Base-by-base conservation (phyloP, 2,797 vertebrate species). In the Brachyrhaphis roseni region DNA sequence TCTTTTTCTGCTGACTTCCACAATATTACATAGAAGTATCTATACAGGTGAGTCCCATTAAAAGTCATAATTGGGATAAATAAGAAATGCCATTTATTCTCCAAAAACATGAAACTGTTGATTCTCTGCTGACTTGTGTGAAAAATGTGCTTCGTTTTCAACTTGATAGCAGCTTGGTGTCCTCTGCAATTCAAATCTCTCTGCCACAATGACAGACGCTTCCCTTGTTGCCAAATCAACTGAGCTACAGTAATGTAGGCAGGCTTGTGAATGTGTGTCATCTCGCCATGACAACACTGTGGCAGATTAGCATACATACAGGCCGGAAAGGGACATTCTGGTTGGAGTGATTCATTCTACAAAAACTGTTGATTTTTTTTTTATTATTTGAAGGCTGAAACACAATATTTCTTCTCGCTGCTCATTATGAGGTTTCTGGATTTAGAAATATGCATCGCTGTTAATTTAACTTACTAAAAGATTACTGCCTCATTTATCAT, bases 131-230 rank as follows among this genome's bases (percentile, higher is more conserved):
- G 47, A 34, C 45, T 12, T 23, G 36, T 71, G 26, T 45, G 26
- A 8, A 53, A 74, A 39, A 55, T 8, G 15, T 53, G 49, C 49
- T 39, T 39, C 2, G 12, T 28, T 74, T 74, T 26, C 41, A 16
- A 43, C 51, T 18, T 20, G 41, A 16, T 31, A 41, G 4, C 41
- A 18, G 16, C 15, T 12, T 46, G 26, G 74, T 46, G 45, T 59
- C 74, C 5, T 75, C 74, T 16, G 73, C 51, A 8, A n/a, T 43
- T 57, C 36, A 75, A 55, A 41, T 74, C 74, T 8, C 45, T 75
- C 55, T 46, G 41, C 41, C 55, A 62, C 53, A 75, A 45, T 59
- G 74, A 45, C 74, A 45, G 74, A 75, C 43, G 41, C 74, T 45
- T 47, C 64, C 47, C 36, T 39, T 75, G 47, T n/a, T 77, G 57